phyloP scores from a whole-genome alignment of 2,113 vertebrate species.

The Vulpes lagopus region DNA sequence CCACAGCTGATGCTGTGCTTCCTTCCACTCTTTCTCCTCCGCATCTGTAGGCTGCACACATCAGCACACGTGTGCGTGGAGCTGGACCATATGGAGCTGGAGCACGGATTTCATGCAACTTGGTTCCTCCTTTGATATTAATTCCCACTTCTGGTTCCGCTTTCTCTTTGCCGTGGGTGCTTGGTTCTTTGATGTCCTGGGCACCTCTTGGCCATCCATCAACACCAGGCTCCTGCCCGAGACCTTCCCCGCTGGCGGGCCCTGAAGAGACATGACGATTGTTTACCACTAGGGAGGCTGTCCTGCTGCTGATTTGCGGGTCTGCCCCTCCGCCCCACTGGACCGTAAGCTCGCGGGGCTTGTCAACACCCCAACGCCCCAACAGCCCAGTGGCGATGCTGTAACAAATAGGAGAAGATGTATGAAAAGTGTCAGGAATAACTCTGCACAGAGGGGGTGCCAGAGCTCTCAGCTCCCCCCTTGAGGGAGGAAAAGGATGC shows the following conservation, averaged over 20 bases:
- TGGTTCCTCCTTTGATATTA: neutral
- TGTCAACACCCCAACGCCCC: too few species aligned
- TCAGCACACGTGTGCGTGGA: rapidly evolving
- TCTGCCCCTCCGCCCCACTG: too few species aligned
- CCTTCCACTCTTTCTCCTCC: neutral
- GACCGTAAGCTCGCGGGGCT: neutral
- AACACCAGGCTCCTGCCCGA: neutral
- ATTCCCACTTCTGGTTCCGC: neutral
- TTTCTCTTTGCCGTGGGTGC: neutral
- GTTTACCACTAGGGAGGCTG: rapidly evolving
- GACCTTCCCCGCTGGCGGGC: neutral
- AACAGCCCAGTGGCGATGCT: rapidly evolving
- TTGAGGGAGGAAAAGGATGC: neutral
- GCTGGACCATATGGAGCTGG: neutral
- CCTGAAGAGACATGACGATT: neutral
- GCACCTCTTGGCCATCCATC: neutral
- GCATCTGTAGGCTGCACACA: rapidly evolving
- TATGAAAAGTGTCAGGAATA: neutral
- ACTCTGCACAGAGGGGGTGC: neutral
- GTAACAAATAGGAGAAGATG: neutral
- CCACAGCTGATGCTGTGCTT: neutral
- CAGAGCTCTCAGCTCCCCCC: neutral
- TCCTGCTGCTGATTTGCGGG: rapidly evolving
- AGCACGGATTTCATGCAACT: neutral
- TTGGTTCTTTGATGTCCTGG: neutral